Evolutionary conservation across 2,113 vertebrate genomes (phyloP).

Genomic region (Mustelus asterias): DNA sequence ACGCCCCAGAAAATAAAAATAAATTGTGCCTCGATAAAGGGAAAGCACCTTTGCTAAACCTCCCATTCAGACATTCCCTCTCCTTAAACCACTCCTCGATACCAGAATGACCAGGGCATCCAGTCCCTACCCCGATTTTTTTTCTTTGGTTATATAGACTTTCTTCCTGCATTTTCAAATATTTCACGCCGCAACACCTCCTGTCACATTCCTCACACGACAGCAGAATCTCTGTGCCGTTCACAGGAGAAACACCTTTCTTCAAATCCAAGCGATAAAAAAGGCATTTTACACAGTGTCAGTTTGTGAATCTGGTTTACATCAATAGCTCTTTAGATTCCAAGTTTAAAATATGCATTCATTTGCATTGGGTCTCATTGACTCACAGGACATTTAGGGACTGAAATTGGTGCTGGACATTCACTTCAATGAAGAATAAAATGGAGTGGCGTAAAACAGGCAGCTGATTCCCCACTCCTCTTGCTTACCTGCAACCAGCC

Average conservation of each 20-base stretch:
- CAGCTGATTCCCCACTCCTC: background rate
- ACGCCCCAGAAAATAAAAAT: background rate
- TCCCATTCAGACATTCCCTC: background rate
- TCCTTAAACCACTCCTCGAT: background rate
- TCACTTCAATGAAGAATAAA: background rate
- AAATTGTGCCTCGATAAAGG: background rate
- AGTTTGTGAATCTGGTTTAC: background rate
- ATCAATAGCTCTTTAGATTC: background rate
- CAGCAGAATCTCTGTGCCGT: background rate
- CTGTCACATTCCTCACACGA: background rate
- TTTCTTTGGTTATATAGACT: background rate
- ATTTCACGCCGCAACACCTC: background rate
- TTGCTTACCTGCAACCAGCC: no score
- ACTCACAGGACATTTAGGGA: background rate
- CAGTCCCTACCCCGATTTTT: background rate
- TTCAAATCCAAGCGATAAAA: background rate
- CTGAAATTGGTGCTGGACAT: background rate
- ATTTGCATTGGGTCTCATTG: background rate
- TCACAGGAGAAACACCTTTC: background rate
- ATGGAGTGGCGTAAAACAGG: background rate
- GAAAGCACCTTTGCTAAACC: background rate
- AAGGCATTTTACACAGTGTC: background rate
- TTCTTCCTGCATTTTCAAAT: constrained; percentile 15
- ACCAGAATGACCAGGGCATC: background rate
- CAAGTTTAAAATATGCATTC: background rate